Base-by-base conservation (phyloP, 2,113 vertebrate genomes). In the Anoura caudifer region DNA sequence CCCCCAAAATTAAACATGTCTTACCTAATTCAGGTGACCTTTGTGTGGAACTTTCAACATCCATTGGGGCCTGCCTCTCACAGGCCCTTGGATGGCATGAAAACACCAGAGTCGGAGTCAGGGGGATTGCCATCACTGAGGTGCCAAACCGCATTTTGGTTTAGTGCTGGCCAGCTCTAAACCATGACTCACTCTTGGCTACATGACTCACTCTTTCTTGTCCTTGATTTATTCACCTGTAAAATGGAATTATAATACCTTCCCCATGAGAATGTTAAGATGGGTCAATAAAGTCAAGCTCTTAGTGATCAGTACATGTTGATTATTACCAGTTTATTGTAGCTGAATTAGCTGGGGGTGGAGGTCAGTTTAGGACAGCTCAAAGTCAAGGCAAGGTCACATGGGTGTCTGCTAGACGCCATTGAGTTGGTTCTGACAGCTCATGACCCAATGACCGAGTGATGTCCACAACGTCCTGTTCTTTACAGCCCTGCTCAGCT, bases 191-290 rank as follows among this genome's bases (percentile, higher is more conserved):
- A n/a, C n/a, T n/a, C 22, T 91, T 22, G 31, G 33, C 38, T 50
- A 28, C 24, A 15, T 61, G 80, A 90, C 38, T 85, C 79, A 73
- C 0, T 88, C 7, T 93, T 87, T 19, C 70, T 75, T 7, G 28
- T 17, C 90, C 88, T 95, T 92, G 26, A 38, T 38, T 95, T 94
- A 45, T 43, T 96, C 24, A 50, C n/a, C 41, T 94, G 6, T 79
- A 45, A 95, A 93, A 88, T 61, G 50, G 92, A 88, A 36, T 61
- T 20, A 2, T 26, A 65, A 82, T 67, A 52, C 17, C n/a, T 85
- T 54, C n/a, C 19, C 8, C 13, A 15, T 41, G 52, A 84, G 36
- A 56, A 61, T 82, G 6, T 45, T 45, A 54, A 61, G 69, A 38
- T 36, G 11, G 7, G 36, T 88, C 63, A 65, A 0, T 38, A 31